Base-by-base conservation (phyloP, 1,140 invertebrate species). In the Gryllus bimaculatus region DNA sequence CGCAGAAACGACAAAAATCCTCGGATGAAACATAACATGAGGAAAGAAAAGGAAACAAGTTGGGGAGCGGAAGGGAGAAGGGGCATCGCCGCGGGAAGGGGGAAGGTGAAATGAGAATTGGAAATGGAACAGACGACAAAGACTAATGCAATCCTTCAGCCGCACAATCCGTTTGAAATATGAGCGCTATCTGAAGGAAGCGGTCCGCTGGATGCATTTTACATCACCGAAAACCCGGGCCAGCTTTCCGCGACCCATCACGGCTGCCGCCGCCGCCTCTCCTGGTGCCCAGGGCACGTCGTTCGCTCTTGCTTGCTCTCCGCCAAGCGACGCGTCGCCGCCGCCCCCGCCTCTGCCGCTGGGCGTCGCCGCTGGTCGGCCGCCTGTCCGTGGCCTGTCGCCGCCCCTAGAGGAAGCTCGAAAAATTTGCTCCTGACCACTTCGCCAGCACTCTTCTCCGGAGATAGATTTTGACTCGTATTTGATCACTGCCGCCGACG, bases 121-220 rank as follows among this genome's bases (percentile, higher is more conserved):
- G 26, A 47, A 76, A 76, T 39, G 20, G 20, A 47, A 66, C 54
- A 66, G 54, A 66, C 10, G 26, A 21, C 20, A 77, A 49, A 77
- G 76, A 77, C 76, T 18, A 77, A 77, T 49, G 48, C 20, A 77
- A 48, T 77, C 76, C 76, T 49, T 49, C 76, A 77, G 20, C 47
- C 48, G 48, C 76, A 49, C 76, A 48, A 75, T 77, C 48, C 39
- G 13, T 77, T 77, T 77, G 76, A 77, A 77, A 77, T 49, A 77
- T 77, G 76, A 49, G 76, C 18, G 76, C 48, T 77, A 77, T 77
- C 20, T 49, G 76, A n/a, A 48, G 48, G 76, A 49, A 49, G 76
- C 76, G 48, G 76, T 6, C 47, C 76, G 48, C 18, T 8, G 76
- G 47, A 26, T 77, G 76, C 48, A 77, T 77, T 77, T 20, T 49